phyloP scores from a whole-genome alignment of 2,113 vertebrate genomes.

The Abramis brama region DNA sequence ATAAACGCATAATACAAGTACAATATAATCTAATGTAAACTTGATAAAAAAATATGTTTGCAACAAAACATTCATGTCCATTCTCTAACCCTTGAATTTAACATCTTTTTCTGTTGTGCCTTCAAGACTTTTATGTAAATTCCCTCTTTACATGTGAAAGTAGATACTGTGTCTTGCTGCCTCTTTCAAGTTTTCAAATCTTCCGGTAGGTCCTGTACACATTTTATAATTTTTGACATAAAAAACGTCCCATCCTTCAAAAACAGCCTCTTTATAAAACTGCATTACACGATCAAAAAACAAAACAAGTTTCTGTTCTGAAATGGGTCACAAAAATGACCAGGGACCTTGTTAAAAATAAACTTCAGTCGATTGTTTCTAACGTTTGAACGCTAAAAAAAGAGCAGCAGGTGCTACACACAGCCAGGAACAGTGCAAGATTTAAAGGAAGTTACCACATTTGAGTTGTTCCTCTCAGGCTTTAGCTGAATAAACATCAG shows the following conservation, averaged over 20 bases:
- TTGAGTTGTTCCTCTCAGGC: not conserved
- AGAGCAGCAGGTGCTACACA: not conserved
- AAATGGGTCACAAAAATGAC: not conserved
- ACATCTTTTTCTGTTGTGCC: not conserved
- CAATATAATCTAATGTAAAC: not conserved
- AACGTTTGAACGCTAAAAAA: not conserved
- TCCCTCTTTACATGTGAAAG: not conserved
- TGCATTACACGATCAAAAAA: not conserved
- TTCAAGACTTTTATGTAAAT: not conserved
- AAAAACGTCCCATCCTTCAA: not conserved
- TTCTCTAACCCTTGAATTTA: not conserved
- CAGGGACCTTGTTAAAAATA: not conserved
- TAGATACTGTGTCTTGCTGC: not conserved
- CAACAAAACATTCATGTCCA: not conserved
- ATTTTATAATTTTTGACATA: not conserved
- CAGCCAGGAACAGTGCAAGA: not conserved
- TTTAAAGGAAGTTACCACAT: not conserved
- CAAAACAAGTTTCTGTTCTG: not conserved
- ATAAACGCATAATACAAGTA: not conserved
- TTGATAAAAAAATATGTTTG: too few species aligned
- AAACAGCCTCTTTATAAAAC: not conserved
- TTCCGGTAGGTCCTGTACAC: too few species aligned
- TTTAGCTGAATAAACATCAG: constrained; percentile 1
- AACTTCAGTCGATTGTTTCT: not conserved
- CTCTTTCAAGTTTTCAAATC: not conserved